Conservation (phyloP, 2,113 vertebrate species). For the Hyperoodon ampullatus region DNA sequence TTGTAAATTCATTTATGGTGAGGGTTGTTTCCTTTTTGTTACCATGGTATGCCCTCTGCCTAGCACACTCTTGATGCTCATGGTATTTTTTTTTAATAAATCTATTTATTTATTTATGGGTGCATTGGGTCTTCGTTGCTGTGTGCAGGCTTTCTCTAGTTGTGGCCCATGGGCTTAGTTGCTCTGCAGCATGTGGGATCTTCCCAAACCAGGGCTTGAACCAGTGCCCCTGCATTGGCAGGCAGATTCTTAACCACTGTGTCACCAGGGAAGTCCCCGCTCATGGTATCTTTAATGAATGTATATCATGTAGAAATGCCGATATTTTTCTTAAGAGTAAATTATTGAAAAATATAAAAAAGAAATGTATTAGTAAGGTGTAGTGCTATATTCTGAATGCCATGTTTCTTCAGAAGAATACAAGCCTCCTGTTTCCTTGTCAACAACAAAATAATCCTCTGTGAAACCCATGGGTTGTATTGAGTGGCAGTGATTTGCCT, state of each 20-base stretch:
- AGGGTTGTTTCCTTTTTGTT: not conserved
- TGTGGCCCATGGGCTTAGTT: too few relatives aligned
- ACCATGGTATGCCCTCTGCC: not conserved
- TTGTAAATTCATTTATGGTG: not conserved
- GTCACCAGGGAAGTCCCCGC: too few relatives aligned
- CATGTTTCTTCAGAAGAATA: not conserved
- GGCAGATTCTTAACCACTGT: too few relatives aligned
- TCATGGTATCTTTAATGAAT: not conserved
- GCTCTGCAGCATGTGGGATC: too few relatives aligned
- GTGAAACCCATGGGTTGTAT: not conserved
- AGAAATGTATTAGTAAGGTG: not conserved
- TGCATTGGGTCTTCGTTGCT: too few relatives aligned
- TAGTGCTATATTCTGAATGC: not conserved
- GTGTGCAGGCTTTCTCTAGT: too few relatives aligned
- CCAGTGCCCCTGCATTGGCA: too few relatives aligned
- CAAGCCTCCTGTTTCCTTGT: not conserved
- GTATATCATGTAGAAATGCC: not conserved
- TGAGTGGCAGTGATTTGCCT: not conserved
- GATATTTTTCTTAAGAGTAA: not conserved
- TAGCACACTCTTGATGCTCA: too few relatives aligned
- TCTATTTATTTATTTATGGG: too few relatives aligned
- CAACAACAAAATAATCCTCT: conserved; percentile 15
- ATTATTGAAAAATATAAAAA: not conserved
- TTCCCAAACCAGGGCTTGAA: too few relatives aligned
- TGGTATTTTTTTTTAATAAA: not conserved